Evolutionary conservation across 2,888 invertebrate species (phyloP), one percentile per base, ranked within the genome.

Genomic region (Tetrapedia diversipes): DNA sequence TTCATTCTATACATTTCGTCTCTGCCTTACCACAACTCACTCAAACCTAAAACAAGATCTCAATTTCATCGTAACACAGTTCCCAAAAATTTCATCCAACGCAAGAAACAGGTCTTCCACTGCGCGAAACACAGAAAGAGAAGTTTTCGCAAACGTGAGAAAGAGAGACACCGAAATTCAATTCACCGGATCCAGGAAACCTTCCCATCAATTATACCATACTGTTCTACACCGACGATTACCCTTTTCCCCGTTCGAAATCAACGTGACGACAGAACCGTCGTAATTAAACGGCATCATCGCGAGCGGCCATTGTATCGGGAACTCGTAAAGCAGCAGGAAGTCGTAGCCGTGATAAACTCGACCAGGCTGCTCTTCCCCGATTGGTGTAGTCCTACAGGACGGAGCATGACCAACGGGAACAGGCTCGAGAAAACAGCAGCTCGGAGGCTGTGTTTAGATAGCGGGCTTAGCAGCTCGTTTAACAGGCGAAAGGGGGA

Each of bases 391-490:
- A 68, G 8, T 49, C 49, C 47, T 37, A 22, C 76, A 63, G 67
- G 37, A 54, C 77, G n/a, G n/a, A 45, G 37, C 66, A 47, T 72
- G 64, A 77, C 43, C 61, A 51, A 51, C 63, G 77, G 39, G 47
- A 49, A n/a, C 53, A 22, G n/a, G 34, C 7, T 47, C 41, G 54
- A 70, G 64, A 71, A 57, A 47, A 29, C 1, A 43, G 39, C 64
- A n/a, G n/a, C n/a, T n/a, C n/a, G 54, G 60, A 59, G 65, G 45
- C 57, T 67, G 70, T 79, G 82, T 74, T 82, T 74, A 81, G 79
- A 82, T 71, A 79, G 65, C 82, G 59, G 60, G n/a, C 56, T 64
- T 66, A 22, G 53, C 45, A 34, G 19, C 57, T 61, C 45, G 66
- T 45, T 59, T 47, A 53, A 61, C 32, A 51, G 22, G n/a, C 45